Percentiles rank a stretch among this genome's conserved stretches.
These are phyloP conservation scores for Drosophila nigromelanica DNA, from an alignment of 1,140 invertebrate genomes.

Conservation along the genomic window DNA sequence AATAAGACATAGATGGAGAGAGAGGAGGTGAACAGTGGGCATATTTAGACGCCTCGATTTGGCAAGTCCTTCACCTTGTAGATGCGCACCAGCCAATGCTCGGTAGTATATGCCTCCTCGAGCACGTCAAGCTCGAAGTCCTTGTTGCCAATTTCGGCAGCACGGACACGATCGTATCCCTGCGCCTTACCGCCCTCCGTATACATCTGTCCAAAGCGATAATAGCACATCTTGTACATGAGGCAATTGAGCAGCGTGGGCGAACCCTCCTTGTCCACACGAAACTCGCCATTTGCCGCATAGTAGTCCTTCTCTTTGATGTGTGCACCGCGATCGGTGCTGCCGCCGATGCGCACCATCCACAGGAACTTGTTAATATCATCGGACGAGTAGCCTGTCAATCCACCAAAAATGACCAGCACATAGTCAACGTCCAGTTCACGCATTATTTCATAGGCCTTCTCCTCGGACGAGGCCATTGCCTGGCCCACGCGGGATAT, in stretches of 20 bases:
- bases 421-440: constrained; percentile 99
- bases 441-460: constrained; percentile 98
- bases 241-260: constrained; percentile 94
- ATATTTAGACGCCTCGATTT: constrained; percentile 89
- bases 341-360: constrained; percentile 99
- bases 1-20: not conserved
- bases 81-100: constrained; percentile 97
- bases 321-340: constrained; percentile 96
- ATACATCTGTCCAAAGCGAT: constrained; percentile 95
- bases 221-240: constrained; percentile 99
- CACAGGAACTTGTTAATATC: constrained; percentile 99
- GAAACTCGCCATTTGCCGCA: constrained; percentile 96
- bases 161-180: constrained; percentile 95
- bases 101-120: constrained; percentile 97
- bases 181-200: constrained; percentile 96
- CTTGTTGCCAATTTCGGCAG: constrained; percentile 97
- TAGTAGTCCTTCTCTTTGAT: constrained; percentile 99
- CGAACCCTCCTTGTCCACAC: constrained; percentile 96
- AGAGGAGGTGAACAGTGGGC: not conserved
- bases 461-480: constrained; percentile 98
- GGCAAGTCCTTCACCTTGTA: constrained; percentile 96
- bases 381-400: constrained; percentile 99
- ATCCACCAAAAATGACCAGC: constrained; percentile 98
- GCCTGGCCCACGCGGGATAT: constrained; percentile 98
- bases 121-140: constrained; percentile 96